Percentiles rank a stretch among this genome's conserved stretches.
Evolutionary conservation across 2,888 invertebrate genomes (phyloP).

Genomic region (Drosophila neotestacea): DNA sequence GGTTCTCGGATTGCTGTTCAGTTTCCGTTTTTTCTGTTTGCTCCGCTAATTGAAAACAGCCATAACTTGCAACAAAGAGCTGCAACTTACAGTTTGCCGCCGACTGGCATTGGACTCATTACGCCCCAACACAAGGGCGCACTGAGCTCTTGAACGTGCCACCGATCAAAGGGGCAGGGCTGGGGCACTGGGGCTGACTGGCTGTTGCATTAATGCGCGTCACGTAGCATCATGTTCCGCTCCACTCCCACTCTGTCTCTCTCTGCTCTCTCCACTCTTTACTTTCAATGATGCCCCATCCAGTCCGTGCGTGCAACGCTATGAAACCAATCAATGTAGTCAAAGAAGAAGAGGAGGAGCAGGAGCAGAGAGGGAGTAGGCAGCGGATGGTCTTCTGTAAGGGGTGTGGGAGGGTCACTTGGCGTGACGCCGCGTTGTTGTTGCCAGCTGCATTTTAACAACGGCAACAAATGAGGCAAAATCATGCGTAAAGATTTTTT

Average conservation of each 20-base stretch:
- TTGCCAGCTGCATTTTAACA: slow-evolving; percentile 25
- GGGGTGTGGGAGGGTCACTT: slow-evolving; percentile 43
- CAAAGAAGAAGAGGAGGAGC: slow-evolving; percentile 5
- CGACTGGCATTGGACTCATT: slow-evolving; percentile 71
- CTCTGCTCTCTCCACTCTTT: not conserved
- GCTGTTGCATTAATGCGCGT: slow-evolving; percentile 63
- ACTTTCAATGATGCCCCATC: slow-evolving; percentile 2
- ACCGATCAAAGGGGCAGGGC: not conserved
- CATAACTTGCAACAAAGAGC: slow-evolving; percentile 45
- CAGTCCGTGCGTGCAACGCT: slow-evolving; percentile 48
- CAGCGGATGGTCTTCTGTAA: slow-evolving; percentile 16
- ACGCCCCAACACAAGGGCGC: slow-evolving; percentile 44
- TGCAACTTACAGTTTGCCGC: slow-evolving; percentile 1
- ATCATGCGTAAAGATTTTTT: slow-evolving; percentile 76
- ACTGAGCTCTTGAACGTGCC: slow-evolving; percentile 9
- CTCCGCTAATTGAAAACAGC: slow-evolving; percentile 38
- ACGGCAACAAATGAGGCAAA: slow-evolving; percentile 59
- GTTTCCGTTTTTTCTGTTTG: slow-evolving; percentile 27
- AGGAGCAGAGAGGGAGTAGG: slow-evolving; percentile 11
- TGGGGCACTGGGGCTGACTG: not conserved
- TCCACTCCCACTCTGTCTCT: slow-evolving; percentile 6
- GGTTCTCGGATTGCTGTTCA: slow-evolving; percentile 1
- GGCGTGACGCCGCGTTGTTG: slow-evolving; percentile 50
- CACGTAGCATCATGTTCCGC: slow-evolving; percentile 62
- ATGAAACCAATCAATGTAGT: slow-evolving; percentile 59